A percentile compares a stretch with the other conserved stretches of the same genome.
phyloP scores from a whole-genome alignment of 2,113 vertebrate species.

The Calonectris borealis region DNA sequence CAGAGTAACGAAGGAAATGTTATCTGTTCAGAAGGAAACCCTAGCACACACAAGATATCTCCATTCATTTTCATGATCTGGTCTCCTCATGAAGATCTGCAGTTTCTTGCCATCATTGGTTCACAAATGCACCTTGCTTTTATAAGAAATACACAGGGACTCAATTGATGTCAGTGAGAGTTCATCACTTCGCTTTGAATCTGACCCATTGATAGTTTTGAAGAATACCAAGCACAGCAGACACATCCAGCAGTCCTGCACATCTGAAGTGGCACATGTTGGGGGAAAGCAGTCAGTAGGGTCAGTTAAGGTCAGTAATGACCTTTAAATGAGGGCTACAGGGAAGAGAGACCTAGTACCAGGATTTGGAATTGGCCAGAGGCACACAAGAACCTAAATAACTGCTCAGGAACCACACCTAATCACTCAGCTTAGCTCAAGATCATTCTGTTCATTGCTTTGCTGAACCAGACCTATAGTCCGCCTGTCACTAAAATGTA shows the following conservation, averaged over 20 bases:
- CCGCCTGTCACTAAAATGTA: rapidly evolving
- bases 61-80: neutral
- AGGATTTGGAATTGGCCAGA: neutral
- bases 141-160: neutral
- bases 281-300: neutral
- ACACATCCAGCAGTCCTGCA: neutral
- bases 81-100: neutral
- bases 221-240: neutral
- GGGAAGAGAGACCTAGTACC: neutral
- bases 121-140: neutral
- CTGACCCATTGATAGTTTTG: neutral
- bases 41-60: neutral
- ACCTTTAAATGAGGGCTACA: neutral
- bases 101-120: neutral
- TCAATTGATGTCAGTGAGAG: rapidly evolving
- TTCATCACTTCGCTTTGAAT: neutral
- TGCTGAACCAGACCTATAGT: neutral
- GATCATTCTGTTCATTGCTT: neutral
- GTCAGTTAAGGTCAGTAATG: neutral
- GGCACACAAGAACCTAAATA: neutral
- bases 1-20: neutral
- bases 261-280: neutral
- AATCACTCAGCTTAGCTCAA: neutral
- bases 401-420: neutral
- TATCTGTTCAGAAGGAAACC: neutral